Conservation (phyloP, 2,797 vertebrate genomes). For the Pangasius krempfi region DNA sequence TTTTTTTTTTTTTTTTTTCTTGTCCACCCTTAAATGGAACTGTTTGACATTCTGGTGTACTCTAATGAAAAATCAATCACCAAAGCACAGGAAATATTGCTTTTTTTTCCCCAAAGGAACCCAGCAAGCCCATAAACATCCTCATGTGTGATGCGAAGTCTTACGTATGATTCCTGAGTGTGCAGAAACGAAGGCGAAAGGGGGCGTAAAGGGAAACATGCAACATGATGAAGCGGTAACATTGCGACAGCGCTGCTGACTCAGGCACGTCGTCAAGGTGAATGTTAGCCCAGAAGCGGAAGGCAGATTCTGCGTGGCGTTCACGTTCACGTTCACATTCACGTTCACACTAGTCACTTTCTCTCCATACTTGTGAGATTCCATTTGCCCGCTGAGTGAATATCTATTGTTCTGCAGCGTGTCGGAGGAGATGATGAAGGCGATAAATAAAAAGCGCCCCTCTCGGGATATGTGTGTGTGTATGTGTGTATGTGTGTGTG, state of each 20-base stretch:
- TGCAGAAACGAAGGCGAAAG: background rate
- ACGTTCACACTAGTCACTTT: slow-evolving; percentile 19
- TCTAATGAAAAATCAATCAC: slow-evolving; percentile 11
- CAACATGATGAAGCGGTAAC: slow-evolving; percentile 42
- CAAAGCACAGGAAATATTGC: background rate
- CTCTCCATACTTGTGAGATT: slow-evolving; percentile 20
- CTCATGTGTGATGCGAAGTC: background rate
- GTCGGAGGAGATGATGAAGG: slow-evolving; percentile 34
- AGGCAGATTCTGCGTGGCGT: slow-evolving; percentile 52
- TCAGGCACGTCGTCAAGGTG: slow-evolving; percentile 55
- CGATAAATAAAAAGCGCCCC: slow-evolving; percentile 9
- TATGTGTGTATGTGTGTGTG: background rate
- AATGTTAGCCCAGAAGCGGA: slow-evolving; percentile 46
- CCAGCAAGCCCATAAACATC: background rate
- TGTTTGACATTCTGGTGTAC: slow-evolving; percentile 17
- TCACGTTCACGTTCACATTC: slow-evolving; percentile 61
- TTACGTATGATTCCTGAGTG: background rate
- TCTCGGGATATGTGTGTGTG: background rate
- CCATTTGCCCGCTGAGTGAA: slow-evolving; percentile 28
- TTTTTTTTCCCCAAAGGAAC: background rate
- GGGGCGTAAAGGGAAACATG: background rate
- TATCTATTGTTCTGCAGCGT: slow-evolving; percentile 1
- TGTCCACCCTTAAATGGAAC: background rate
- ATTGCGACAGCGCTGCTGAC: slow-evolving; percentile 62
- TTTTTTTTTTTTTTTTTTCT: background rate